Conservation (phyloP, 2,797 vertebrate genomes). For the Chloroceryle amazona region DNA sequence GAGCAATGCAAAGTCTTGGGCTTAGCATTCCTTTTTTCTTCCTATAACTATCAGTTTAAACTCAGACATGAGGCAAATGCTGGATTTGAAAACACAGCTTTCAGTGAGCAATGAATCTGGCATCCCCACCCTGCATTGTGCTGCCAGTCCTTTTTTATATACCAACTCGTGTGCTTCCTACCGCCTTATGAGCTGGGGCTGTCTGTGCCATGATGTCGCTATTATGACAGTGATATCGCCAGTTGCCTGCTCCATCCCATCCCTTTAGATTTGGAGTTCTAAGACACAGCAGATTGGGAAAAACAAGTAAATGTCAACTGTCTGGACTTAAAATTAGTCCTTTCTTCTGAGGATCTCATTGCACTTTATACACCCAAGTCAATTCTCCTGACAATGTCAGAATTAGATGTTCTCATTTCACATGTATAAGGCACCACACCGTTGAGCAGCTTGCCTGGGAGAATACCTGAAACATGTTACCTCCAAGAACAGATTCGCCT, state of each 20-base stretch:
- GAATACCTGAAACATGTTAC: not conserved
- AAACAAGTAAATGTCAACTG: constrained; percentile 58
- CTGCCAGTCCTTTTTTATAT: constrained; percentile 65
- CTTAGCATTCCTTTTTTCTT: not conserved
- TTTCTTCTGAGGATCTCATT: constrained; percentile 2
- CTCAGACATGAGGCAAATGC: constrained; percentile 35
- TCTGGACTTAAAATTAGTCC: constrained; percentile 38
- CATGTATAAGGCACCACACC: not conserved
- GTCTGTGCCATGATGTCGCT: constrained; percentile 29
- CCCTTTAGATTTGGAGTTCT: constrained; percentile 32
- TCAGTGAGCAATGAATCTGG: constrained; percentile 55
- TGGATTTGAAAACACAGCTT: constrained; percentile 46
- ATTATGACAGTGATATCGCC: constrained; percentile 38
- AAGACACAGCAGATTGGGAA: constrained; percentile 61
- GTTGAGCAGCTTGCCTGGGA: not conserved
- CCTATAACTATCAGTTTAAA: not conserved
- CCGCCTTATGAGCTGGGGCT: constrained; percentile 36
- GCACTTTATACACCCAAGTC: not conserved
- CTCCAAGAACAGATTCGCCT: not conserved
- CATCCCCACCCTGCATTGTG: constrained; percentile 26
- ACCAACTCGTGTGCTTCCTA: constrained; percentile 51
- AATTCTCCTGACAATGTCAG: not conserved
- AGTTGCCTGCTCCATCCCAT: constrained; percentile 36
- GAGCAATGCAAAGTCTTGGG: not conserved
- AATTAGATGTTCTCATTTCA: not conserved